A percentile compares a stretch with the other conserved stretches of the same genome.
phyloP scores from a whole-genome alignment of 2,113 vertebrate species.

The Silurus asotus region DNA sequence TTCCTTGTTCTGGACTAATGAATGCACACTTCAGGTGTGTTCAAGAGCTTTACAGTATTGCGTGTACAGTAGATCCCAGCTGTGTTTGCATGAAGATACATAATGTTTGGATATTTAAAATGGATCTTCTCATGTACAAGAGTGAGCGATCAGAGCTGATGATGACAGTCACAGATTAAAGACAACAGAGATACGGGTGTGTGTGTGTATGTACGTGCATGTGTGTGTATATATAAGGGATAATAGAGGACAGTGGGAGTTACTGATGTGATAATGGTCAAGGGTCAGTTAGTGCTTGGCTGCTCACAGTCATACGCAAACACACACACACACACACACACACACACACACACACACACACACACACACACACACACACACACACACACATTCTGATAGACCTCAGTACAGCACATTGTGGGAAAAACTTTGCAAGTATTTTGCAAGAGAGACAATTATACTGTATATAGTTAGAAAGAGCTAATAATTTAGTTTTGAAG shows the following conservation, averaged over 20 bases:
- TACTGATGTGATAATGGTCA: slow-evolving; percentile 35
- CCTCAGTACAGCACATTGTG: not conserved
- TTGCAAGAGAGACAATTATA: not conserved
- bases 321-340: not conserved
- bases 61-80: not conserved
- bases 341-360: not conserved
- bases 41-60: not conserved
- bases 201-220: not conserved
- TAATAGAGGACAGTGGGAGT: slow-evolving; percentile 17
- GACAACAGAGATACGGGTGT: not conserved
- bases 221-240: not conserved
- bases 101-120: slow-evolving; percentile 6
- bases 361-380: not conserved
- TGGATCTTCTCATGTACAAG: slow-evolving; percentile 18
- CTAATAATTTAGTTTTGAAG: too few relatives aligned
- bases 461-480: too few relatives aligned
- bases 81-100: not conserved
- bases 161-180: slow-evolving; percentile 25
- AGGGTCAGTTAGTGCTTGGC: slow-evolving; percentile 26
- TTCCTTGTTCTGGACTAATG: too few relatives aligned
- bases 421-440: not conserved
- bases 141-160: slow-evolving; percentile 37
- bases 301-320: slow-evolving; percentile 5
- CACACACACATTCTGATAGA: not conserved
- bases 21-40: not conserved